phyloP scores from a whole-genome alignment of 2,113 vertebrate species.

The Ginglymostoma cirratum region DNA sequence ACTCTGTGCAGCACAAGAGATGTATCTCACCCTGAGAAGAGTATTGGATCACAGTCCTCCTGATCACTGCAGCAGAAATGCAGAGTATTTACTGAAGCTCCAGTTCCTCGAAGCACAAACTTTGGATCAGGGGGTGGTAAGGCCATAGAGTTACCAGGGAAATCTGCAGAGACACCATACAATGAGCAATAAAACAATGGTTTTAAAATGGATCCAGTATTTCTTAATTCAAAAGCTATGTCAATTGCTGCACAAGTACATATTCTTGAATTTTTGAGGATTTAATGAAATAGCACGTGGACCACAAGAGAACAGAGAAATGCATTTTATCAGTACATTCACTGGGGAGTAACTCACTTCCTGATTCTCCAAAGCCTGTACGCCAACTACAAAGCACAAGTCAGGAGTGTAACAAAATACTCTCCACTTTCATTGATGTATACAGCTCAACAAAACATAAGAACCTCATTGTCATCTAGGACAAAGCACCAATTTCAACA shows the following conservation, averaged over 20 bases:
- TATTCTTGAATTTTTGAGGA: neutral
- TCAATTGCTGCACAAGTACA: neutral
- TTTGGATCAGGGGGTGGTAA: slow-evolving; percentile 67
- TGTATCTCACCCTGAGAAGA: slow-evolving; percentile 80
- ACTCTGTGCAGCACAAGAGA: neutral
- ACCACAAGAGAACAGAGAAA: neutral
- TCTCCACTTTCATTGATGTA: too few relatives aligned
- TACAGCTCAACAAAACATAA: too few relatives aligned
- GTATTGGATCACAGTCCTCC: slow-evolving; percentile 52
- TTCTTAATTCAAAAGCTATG: slow-evolving; percentile 35
- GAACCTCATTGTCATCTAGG: too few relatives aligned
- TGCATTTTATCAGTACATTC: neutral
- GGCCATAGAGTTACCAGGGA: slow-evolving; percentile 49
- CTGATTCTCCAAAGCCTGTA: too few relatives aligned
- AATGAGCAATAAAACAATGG: neutral
- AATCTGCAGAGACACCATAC: slow-evolving; percentile 29
- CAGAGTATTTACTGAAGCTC: slow-evolving; percentile 68
- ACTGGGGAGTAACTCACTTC: too few relatives aligned
- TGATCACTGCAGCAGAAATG: slow-evolving; percentile 61
- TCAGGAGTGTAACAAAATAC: too few relatives aligned
- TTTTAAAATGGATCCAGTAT: neutral
- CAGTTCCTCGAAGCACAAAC: slow-evolving; percentile 76
- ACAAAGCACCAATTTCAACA: neutral
- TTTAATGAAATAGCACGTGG: neutral
- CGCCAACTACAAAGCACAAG: too few relatives aligned